Evolutionary conservation across 2,113 vertebrate species (phyloP).

Genomic region (Abramis brama): DNA sequence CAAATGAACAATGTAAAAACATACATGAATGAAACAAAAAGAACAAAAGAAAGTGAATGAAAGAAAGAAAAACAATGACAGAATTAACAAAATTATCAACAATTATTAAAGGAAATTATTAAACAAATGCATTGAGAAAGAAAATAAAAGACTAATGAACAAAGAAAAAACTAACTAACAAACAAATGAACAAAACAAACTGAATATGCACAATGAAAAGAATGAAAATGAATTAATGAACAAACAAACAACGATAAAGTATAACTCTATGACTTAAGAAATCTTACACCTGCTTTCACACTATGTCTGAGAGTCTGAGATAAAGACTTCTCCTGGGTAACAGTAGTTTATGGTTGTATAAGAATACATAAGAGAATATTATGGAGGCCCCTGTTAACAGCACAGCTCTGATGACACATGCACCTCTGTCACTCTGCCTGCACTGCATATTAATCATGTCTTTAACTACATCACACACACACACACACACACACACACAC

Average conservation of each 20-base stretch:
- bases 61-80: not conserved
- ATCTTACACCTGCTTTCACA: not conserved
- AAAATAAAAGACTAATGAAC: not conserved
- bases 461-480: constrained; percentile 49
- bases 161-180: not conserved
- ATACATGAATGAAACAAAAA: not conserved
- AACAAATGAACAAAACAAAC: not conserved
- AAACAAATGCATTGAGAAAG: not conserved
- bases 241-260: not conserved
- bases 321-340: not conserved
- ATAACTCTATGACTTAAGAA: not conserved
- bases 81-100: not conserved
- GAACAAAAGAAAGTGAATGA: not conserved
- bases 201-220: not conserved
- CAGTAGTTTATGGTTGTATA: constrained; percentile 17
- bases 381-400: constrained; percentile 9
- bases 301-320: not conserved
- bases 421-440: constrained; percentile 40
- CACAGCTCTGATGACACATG: constrained; percentile 37
- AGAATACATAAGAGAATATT: constrained; percentile 12
- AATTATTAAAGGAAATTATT: not conserved
- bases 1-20: not conserved
- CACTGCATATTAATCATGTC: constrained; percentile 53
- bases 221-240: not conserved
- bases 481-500: constrained; percentile 21